Conservation (phyloP, 2,888 invertebrate species). For the Trilocha varians region DNA sequence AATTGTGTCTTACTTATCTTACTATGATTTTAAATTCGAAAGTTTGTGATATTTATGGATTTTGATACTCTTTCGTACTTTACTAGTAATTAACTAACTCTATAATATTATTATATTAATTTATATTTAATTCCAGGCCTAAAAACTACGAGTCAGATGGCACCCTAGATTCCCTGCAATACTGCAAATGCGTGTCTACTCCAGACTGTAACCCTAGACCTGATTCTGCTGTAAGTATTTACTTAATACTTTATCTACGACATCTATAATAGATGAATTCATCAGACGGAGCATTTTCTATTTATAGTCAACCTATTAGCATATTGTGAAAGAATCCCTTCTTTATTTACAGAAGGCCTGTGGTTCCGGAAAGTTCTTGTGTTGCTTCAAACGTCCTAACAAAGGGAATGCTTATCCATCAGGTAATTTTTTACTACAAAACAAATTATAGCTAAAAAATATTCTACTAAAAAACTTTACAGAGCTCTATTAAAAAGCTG, state of each 20-base stretch:
- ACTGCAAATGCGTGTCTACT: conserved; percentile 46
- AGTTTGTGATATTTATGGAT: too few species aligned
- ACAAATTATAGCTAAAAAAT: too few species aligned
- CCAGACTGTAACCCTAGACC: conserved; percentile 35
- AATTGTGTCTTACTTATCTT: too few species aligned
- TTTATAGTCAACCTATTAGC: too few species aligned
- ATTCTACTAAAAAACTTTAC: too few species aligned
- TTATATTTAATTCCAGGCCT: conserved; percentile 13
- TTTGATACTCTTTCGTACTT: too few species aligned
- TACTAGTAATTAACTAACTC: neutral
- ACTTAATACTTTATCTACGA: neutral
- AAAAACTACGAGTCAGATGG: conserved; percentile 27
- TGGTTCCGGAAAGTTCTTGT: conserved; percentile 75
- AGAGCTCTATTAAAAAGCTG: too few species aligned
- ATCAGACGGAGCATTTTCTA: too few species aligned
- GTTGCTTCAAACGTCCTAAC: conserved; percentile 70
- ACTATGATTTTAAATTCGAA: too few species aligned
- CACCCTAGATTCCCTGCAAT: conserved; percentile 41
- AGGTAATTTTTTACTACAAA: conserved; percentile 24
- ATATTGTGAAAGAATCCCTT: too few species aligned
- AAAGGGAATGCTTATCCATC: conserved; percentile 19
- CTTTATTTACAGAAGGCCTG: conserved; percentile 72
- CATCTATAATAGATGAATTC: too few species aligned
- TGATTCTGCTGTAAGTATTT: conserved; percentile 29
- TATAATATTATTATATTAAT: neutral